Percentiles rank a stretch among this genome's conserved stretches.
Conservation (phyloP, 53 echinoderm and acorn worm species). For the Crossaster papposus region DNA sequence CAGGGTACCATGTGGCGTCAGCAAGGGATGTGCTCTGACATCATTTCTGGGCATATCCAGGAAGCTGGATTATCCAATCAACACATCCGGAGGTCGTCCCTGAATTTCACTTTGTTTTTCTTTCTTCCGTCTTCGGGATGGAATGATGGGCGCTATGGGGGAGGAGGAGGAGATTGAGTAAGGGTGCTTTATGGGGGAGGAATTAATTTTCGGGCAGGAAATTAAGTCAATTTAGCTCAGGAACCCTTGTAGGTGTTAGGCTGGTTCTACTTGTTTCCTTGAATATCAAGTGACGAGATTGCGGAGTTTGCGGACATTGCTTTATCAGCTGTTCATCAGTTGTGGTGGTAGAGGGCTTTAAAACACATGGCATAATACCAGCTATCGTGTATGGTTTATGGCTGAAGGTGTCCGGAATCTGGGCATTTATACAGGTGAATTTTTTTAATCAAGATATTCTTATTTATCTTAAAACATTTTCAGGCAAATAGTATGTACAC, state of each 20-base stretch:
- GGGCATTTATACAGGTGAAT: no score
- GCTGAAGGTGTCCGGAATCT: neutral
- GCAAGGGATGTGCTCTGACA: slow-evolving; percentile 47
- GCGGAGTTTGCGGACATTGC: slow-evolving; percentile 2
- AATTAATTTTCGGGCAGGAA: slow-evolving; percentile 43
- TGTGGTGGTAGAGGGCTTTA: neutral
- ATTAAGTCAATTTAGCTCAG: slow-evolving; percentile 50
- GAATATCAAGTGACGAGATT: slow-evolving; percentile 36
- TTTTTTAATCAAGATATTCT: no score
- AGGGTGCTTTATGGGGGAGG: neutral
- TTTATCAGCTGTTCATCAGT: neutral
- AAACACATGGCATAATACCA: no score
- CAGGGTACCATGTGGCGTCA: slow-evolving; percentile 50
- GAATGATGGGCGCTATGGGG: neutral
- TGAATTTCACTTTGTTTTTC: slow-evolving; percentile 18
- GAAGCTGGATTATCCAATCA: slow-evolving; percentile 43
- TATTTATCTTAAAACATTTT: no score
- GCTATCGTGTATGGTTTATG: neutral
- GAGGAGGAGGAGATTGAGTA: neutral
- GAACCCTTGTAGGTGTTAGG: slow-evolving; percentile 51
- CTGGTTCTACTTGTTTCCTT: slow-evolving; percentile 43
- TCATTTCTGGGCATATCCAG: slow-evolving; percentile 16
- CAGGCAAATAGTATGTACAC: no score
- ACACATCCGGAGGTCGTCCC: slow-evolving; percentile 53
- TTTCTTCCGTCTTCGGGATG: neutral